A percentile compares a stretch with the other conserved stretches of the same genome.
Conservation (phyloP, 2,113 vertebrate genomes). For the Suncus etruscus region DNA sequence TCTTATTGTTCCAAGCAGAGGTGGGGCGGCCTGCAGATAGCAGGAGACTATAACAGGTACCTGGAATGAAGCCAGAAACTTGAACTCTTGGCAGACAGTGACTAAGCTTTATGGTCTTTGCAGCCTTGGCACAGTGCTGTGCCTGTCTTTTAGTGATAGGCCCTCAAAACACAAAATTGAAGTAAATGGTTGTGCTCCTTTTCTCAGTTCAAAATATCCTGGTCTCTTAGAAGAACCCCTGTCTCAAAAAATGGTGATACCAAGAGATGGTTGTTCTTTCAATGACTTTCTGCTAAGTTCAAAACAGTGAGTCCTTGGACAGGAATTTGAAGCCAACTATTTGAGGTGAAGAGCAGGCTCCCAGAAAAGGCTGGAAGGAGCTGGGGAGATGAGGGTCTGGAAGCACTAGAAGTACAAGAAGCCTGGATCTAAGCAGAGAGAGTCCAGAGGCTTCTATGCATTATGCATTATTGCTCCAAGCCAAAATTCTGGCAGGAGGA, state of each 20-base stretch:
- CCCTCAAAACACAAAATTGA: not conserved
- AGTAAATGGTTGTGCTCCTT: not conserved
- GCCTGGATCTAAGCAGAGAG: not conserved
- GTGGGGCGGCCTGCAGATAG: not conserved
- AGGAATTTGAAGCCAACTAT: not conserved
- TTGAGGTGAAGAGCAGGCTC: not conserved
- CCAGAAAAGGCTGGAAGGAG: not conserved
- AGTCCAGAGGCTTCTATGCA: not conserved
- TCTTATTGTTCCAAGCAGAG: constrained; percentile 57
- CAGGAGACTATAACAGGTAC: constrained; percentile 24
- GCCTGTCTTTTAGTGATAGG: not conserved
- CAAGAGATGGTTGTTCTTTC: not conserved
- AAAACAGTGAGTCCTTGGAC: constrained; percentile 26
- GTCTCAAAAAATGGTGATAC: constrained; percentile 6
- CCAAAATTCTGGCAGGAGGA: not conserved
- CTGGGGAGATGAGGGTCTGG: not conserved
- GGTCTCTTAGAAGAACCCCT: not conserved
- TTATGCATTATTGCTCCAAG: not conserved
- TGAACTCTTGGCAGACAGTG: not conserved
- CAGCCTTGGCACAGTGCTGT: not conserved
- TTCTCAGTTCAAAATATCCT: constrained; percentile 30
- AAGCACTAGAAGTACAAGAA: not conserved
- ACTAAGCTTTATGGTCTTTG: not conserved
- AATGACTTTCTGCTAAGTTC: constrained; percentile 32
- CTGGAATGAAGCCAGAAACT: constrained; percentile 48